Evolutionary conservation across 2,113 vertebrate species (phyloP).

Genomic region (Fregetta grallaria): DNA sequence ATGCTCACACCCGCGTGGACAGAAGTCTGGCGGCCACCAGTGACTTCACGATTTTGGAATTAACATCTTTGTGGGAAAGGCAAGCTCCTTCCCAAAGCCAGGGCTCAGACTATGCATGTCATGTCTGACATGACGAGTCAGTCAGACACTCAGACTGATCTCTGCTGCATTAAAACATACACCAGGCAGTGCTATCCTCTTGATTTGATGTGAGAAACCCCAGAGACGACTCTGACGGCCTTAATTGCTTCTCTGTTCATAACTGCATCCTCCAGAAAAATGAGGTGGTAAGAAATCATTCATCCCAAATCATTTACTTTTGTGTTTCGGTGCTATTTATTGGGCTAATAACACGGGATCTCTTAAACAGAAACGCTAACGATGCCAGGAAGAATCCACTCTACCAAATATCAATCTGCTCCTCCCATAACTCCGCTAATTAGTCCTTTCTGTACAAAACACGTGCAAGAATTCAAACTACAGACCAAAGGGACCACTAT

Average conservation of each 20-base stretch:
- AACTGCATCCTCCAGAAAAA: not conserved
- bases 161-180: not conserved
- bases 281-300: not conserved
- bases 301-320: not conserved
- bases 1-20: rapidly evolving
- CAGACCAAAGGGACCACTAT: not conserved
- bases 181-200: not conserved
- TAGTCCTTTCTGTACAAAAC: not conserved
- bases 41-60: not conserved
- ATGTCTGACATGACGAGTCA: not conserved
- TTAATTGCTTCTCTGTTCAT: not conserved
- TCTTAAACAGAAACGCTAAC: not conserved
- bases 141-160: not conserved
- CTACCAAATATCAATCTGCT: not conserved
- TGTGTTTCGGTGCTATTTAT: not conserved
- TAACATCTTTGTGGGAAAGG: not conserved
- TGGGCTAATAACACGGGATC: not conserved
- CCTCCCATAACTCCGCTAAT: not conserved
- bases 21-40: not conserved
- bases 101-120: not conserved
- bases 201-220: not conserved
- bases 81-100: not conserved
- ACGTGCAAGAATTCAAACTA: not conserved
- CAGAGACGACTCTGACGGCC: not conserved
- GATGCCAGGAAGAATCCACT: not conserved